Evolutionary conservation across 2,113 vertebrate species (phyloP).

Genomic region (Micromys minutus): DNA sequence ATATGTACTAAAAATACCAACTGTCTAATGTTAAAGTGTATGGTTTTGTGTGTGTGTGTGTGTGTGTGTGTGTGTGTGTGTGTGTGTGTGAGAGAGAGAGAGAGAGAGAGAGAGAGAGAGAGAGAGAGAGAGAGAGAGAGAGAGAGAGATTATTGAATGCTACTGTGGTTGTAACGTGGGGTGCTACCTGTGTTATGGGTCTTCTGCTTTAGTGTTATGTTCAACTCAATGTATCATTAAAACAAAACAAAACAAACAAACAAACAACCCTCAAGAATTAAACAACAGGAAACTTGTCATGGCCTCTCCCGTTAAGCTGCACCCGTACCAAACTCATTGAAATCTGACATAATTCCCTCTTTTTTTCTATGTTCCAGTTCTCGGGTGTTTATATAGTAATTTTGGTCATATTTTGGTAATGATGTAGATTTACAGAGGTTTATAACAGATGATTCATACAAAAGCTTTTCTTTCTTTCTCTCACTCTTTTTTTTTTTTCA

Average conservation of each 20-base stretch:
- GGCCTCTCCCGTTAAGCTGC: conserved; percentile 57
- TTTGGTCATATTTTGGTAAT: conserved; percentile 85
- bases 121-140: no score
- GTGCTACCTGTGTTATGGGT: conserved; percentile 38
- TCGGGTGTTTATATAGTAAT: conserved; percentile 81
- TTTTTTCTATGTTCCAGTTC: conserved; percentile 76
- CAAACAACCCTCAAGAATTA: not conserved
- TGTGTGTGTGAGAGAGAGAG: no score
- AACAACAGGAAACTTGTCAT: conserved; percentile 56
- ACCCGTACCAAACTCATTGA: conserved; percentile 73
- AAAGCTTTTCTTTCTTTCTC: conserved; percentile 54
- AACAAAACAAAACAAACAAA: not conserved
- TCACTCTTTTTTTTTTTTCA: not conserved
- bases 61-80: no score
- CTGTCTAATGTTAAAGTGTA: conserved; percentile 33
- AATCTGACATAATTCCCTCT: conserved; percentile 79
- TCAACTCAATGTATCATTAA: conserved; percentile 43
- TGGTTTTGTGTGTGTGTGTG: not conserved
- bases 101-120: no score
- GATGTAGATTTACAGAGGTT: conserved; percentile 83
- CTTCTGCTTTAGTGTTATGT: conserved; percentile 54
- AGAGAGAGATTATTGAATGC: not conserved
- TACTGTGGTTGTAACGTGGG: conserved; percentile 7
- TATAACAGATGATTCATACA: conserved; percentile 84
- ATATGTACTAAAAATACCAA: conserved; percentile 2